Conservation (phyloP, 2,888 invertebrate genomes). For the Hirtodrosophila alboralis region DNA sequence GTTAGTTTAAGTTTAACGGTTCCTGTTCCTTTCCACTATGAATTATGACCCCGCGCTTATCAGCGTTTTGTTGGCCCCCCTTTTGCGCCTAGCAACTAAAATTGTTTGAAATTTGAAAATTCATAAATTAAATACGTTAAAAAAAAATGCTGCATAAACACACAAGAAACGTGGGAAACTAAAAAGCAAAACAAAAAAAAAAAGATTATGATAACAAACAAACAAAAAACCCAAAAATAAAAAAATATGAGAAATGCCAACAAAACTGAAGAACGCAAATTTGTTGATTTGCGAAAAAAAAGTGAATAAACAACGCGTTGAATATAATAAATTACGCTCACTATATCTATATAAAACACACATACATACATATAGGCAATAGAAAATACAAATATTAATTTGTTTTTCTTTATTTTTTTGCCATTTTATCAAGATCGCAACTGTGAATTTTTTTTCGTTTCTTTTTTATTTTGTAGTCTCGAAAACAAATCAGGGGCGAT, state of each 20-base stretch:
- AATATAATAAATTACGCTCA: conserved; percentile 58
- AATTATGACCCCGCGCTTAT: conserved; percentile 50
- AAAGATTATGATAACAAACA: conserved; percentile 45
- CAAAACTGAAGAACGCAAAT: conserved; percentile 40
- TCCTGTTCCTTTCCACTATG: conserved; percentile 29
- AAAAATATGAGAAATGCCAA: conserved; percentile 20
- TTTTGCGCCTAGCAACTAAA: conserved; percentile 5
- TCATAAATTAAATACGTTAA: conserved; percentile 24
- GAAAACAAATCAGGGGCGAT: conserved; percentile 71
- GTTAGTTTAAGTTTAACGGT: conserved; percentile 48
- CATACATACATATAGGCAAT: conserved; percentile 29
- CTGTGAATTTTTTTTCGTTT: too few species aligned
- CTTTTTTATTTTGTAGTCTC: conserved; percentile 52
- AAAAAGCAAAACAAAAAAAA: conserved; percentile 1
- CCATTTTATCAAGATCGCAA: conserved; percentile 71
- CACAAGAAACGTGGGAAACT: conserved; percentile 34
- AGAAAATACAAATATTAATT: conserved; percentile 55
- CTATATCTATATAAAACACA: too few species aligned
- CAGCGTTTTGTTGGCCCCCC: conserved; percentile 37
- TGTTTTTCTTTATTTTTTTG: conserved; percentile 28
- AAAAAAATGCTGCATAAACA: conserved; percentile 2
- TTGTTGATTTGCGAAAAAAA: conserved; percentile 53
- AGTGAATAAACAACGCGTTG: conserved; percentile 52
- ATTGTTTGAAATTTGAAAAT: conserved; percentile 24
- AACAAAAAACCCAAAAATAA: conserved; percentile 9